Evolutionary conservation across 2,113 vertebrate genomes (phyloP), one percentile per base, ranked within the genome.

Genomic region (Reinhardtius hippoglossoides): DNA sequence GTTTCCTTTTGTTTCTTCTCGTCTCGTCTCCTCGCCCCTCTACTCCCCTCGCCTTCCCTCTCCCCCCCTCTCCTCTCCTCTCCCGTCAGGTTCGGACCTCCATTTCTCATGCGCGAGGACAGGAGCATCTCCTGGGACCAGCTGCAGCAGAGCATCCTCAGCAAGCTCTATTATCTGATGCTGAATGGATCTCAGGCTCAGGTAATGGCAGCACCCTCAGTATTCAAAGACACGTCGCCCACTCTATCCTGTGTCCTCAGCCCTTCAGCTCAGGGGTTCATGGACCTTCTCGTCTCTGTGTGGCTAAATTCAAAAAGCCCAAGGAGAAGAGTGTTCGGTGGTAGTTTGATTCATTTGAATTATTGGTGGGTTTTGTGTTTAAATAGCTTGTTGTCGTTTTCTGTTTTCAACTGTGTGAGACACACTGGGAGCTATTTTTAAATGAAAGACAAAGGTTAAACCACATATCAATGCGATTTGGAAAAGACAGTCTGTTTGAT

Each of bases 61-160:
- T n/a, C n/a, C 7, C 48, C 14, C 23, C 13, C 23, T 55, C 16
- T 21, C 16, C 31, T 46, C 48, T 50, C n/a, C 20, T 66, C 24
- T 52, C 21, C 54, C 24, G 8, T 74, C 91, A 99, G 97, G 87
- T 99, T 99, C 0, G 97, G 97, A 6, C 97, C 97, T 0, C 97
- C 97, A 0, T 95, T 98, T 71, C 82, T 97, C 85, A 88, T 97
- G 78, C 79, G 85, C 26, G 97, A 97, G 87, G 97, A 98, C 84
- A 94, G 96, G 67, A 86, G 84, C 4, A 14, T 95, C 65, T 96
- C 96, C 26, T 98, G 97, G 97, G 94, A 94, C 31, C 96, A 97
- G 89, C 94, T 99, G 9, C 95, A 96, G 87, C 96, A 96, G 81
- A 92, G 93, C 81, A 92, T 99, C 86, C 94, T 98, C 83, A 95